These are phyloP conservation scores for Rhynchomys soricoides DNA, from an alignment of 2,113 vertebrate genomes.

Conservation along the genomic window DNA sequence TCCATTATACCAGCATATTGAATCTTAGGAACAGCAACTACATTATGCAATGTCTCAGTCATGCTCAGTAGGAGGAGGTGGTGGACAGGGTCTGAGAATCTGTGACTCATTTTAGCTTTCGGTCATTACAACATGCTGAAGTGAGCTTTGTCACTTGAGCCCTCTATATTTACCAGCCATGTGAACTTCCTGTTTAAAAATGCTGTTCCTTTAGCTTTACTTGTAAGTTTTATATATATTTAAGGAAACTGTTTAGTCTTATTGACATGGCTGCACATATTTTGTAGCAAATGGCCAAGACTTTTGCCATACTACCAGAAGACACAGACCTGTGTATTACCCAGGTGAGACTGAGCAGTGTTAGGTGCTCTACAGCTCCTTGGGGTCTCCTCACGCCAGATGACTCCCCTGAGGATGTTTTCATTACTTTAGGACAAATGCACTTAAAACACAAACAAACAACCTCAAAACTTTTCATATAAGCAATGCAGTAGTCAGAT, in stretches of 20 bases:
- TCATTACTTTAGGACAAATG: neutral
- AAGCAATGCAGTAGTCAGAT: neutral
- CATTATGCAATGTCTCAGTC: neutral
- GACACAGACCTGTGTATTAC: neutral
- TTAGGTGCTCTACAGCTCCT: accelerated
- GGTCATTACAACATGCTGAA: neutral
- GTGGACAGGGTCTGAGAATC: neutral
- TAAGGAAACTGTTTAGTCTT: neutral
- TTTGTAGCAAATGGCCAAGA: neutral
- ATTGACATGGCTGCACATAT: neutral
- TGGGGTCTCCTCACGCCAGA: neutral
- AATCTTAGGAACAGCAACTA: neutral
- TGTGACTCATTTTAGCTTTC: neutral
- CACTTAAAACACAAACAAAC: neutral
- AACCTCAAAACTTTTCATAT: neutral
- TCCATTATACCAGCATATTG: neutral
- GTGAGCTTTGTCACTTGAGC: neutral
- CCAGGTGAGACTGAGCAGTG: neutral
- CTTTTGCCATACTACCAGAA: neutral
- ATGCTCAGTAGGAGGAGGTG: no score
- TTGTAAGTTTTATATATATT: neutral
- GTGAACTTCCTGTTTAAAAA: neutral
- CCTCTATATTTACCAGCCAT: neutral
- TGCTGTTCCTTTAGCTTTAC: neutral
- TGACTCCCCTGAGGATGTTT: no score